Base-by-base conservation (phyloP, 1,140 invertebrate genomes). In the Drosophila kohkoa region DNA sequence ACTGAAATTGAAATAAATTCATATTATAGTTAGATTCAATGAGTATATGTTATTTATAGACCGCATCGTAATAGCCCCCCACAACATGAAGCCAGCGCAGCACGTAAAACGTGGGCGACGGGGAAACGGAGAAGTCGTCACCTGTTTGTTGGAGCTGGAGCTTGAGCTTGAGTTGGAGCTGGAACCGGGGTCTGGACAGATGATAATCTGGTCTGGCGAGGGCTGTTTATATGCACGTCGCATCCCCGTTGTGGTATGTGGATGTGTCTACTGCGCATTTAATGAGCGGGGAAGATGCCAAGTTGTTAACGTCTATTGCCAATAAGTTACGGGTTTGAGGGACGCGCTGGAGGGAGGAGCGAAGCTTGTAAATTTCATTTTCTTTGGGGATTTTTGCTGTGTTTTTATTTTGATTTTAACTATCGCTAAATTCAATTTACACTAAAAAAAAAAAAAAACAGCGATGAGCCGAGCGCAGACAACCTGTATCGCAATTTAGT, bases 321-420 rank as follows among this genome's bases (percentile, higher is more conserved):
- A 16, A 57, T 10, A 11, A 30, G 11, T 13, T n/a, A 11, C 7
- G 48, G 28, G 7, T 28, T 15, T 54, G 28, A 13, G 13, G 20
- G 25, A 16, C 11, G 51, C 8, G 3, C 5, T 38, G 35, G 8
- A 10, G 8, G 32, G 5, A n/a, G 16, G 30, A 15, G 48, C 11
- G 52, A 60, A 11, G 55, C 20, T 7, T 63, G 38, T 43, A 71
- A 71, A 64, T 38, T 65, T 1, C 35, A 28, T 58, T 60, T 73
- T 73, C 46, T 35, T 73, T 41, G 64, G 41, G 48, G 55, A 60
- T 68, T 67, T 73, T 67, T 30, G n/a, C 46, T 35, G 16, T 68
- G 51, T 13, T 11, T 20, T 46, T 35, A 15, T 16, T 48, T 49
- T 10, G 25, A 46, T 5, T 64, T 55, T 64, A 49, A 43, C 48